Base-by-base conservation (phyloP, 2,113 vertebrate species). In the Percina caprodes region DNA sequence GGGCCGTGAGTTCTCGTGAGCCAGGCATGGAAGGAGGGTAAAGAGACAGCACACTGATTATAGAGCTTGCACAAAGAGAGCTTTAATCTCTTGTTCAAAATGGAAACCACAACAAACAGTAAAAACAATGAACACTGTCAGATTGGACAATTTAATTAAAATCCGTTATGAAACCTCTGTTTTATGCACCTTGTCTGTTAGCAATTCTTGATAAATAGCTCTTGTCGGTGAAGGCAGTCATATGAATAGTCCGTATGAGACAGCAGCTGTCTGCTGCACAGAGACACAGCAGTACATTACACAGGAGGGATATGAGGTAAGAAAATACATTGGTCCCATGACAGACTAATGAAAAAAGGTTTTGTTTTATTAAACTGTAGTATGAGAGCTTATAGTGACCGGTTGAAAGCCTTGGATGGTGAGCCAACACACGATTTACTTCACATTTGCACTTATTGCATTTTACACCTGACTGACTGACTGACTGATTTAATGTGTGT, bases 141-240 rank as follows among this genome's bases (percentile, higher is more conserved):
- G 71, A 86, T 90, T 87, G 74, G 67, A 81, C 78, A 85, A 80
- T 90, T 91, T 92, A 82, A 92, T 93, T 86, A 88, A 88, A 90
- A 77, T 62, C 70, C 49, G 76, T 91, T 87, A 86, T 88, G 79
- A 88, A 92, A 77, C 18, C 58, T 76, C 65, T 67, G 80, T 80
- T 78, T 86, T 88, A 69, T 75, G 59, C 45, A 11, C 82, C 7
- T 19, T 7, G 49, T 75, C 73, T 51, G 30, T 49, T 63, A 23
- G 74, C 60, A 51, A 55, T 87, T 80, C 42, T 48, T 59, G 52
- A 76, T 85, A 70, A 77, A 72, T 74, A 48, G 73, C 70, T 68
- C 76, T 84, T 89, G 74, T 74, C 58, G 24, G 54, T 74, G 48
- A 74, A 90, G 77, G 30, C 39, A 68, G 51, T 26, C 74, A 88